Conservation (phyloP, 2,797 vertebrate genomes). For the Eidolon dupreanum region DNA sequence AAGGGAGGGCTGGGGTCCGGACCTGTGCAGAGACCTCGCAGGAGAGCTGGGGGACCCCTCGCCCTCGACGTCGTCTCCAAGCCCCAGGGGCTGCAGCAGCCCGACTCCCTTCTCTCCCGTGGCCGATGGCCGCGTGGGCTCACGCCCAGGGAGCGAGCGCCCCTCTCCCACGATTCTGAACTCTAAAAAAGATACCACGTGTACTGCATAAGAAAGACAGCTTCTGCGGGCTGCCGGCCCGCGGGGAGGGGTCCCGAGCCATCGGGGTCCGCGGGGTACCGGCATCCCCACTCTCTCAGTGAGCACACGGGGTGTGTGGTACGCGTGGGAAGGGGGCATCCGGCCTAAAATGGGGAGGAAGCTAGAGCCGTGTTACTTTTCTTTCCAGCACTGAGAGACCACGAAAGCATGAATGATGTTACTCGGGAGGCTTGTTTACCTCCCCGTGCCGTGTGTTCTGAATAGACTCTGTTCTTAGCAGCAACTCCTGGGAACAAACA, state of each 20-base stretch:
- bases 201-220: no score
- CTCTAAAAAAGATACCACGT: no score
- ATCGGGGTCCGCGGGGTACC: no score
- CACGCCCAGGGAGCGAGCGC: accelerated
- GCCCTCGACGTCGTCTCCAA: accelerated
- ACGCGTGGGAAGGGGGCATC: no score
- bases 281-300: no score
- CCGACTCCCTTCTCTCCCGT: accelerated
- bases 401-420: accelerated
- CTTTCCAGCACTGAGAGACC: background rate
- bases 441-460: no score
- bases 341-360: background rate
- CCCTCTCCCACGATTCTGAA: no score
- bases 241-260: no score
- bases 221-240: no score
- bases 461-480: background rate
- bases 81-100: accelerated
- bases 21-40: no score
- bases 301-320: no score
- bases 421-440: background rate
- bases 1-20: background rate
- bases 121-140: accelerated
- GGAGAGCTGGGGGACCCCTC: no score
- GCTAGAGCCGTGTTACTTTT: accelerated
- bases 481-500: background rate